A percentile compares a stretch with the other conserved stretches of the same genome.
These are phyloP conservation scores for Furcula furcula DNA, from an alignment of 2,888 invertebrate genomes.

Conservation along the genomic window DNA sequence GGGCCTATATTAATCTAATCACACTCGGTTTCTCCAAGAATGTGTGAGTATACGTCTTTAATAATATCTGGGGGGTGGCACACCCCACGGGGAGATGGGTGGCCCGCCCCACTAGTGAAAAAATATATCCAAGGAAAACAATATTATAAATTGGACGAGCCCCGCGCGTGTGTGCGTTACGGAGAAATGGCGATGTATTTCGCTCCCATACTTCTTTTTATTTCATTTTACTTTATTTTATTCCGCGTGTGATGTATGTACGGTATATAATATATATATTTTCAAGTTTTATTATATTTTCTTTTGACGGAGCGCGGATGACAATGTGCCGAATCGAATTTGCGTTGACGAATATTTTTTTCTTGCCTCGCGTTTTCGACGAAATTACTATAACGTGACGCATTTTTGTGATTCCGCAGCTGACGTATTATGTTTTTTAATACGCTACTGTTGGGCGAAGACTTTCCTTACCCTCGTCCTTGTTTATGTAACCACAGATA, in stretches of 20 bases:
- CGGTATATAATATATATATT: conserved; percentile 49
- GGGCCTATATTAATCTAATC: conserved; percentile 79
- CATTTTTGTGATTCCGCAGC: too few species aligned
- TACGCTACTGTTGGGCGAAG: background rate
- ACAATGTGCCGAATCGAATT: conserved; percentile 37
- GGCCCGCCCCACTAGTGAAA: conserved; percentile 70
- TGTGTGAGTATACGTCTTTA: conserved; percentile 81
- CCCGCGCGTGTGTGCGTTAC: conserved; percentile 49
- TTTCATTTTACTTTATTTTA: conserved; percentile 76
- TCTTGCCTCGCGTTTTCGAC: too few species aligned
- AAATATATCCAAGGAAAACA: conserved; percentile 82
- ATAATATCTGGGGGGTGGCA: conserved; percentile 73
- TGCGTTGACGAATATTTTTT: conserved; percentile 17
- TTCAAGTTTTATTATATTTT: conserved; percentile 49
- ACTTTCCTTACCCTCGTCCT: background rate
- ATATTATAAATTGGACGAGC: conserved; percentile 78
- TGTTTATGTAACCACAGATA: too few species aligned
- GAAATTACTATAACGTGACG: too few species aligned
- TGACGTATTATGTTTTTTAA: too few species aligned
- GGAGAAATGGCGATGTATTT: conserved; percentile 46
- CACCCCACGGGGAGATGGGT: conserved; percentile 24
- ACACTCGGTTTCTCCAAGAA: conserved; percentile 72
- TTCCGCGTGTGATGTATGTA: conserved; percentile 60
- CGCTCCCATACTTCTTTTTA: conserved; percentile 60
- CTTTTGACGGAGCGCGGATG: conserved; percentile 34